Evolutionary conservation across 2,797 vertebrate species (phyloP).

Genomic region (Eulemur albifrons): DNA sequence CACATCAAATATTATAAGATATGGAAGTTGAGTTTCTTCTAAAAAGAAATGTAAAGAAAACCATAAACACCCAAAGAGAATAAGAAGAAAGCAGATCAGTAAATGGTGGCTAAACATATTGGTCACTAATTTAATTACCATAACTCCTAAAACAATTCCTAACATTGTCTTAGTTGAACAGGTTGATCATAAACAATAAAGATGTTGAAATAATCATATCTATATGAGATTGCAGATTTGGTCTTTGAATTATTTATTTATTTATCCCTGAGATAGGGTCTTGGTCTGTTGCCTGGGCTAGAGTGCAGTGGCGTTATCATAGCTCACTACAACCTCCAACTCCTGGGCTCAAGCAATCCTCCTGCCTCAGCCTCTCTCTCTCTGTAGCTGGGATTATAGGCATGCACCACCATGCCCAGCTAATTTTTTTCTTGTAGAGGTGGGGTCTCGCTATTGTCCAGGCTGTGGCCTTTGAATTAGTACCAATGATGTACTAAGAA

Average conservation of each 20-base stretch:
- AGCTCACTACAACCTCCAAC: background rate
- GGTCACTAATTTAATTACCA: background rate
- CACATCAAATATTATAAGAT: background rate
- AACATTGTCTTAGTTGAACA: background rate
- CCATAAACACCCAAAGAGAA: background rate
- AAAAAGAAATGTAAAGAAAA: slow-evolving; percentile 31
- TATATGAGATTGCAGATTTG: background rate
- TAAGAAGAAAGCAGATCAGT: background rate
- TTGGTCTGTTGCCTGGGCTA: background rate
- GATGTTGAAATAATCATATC: background rate
- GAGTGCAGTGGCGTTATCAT: background rate
- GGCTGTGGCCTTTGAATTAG: background rate
- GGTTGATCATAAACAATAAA: background rate
- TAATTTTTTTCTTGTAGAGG: background rate
- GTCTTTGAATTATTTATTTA: background rate
- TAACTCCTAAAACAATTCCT: background rate
- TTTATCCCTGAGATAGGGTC: background rate
- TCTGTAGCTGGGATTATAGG: background rate
- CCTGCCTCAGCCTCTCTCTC: background rate
- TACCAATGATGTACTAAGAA: background rate
- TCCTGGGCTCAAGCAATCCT: background rate
- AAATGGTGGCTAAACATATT: background rate
- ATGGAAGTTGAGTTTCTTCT: background rate
- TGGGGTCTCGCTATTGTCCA: background rate
- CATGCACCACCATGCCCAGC: background rate